These are phyloP conservation scores for Tipula confusa DNA, from an alignment of 2,888 invertebrate genomes.

Conservation along the genomic window DNA sequence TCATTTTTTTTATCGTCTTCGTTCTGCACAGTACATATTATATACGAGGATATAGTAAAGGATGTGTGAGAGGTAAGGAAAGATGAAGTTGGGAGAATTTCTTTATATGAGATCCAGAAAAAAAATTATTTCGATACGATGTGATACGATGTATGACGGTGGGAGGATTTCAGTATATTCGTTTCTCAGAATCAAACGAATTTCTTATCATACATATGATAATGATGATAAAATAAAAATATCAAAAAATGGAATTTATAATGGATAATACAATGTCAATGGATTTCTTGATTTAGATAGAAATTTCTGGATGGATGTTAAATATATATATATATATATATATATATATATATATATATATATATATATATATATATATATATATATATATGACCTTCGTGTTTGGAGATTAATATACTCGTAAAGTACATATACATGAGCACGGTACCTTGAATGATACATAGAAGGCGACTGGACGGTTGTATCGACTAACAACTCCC, in stretches of 20 bases:
- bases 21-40: background rate
- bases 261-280: constrained; percentile 1
- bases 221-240: background rate
- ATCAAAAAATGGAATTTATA: background rate
- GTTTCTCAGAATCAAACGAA: background rate
- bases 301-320: background rate
- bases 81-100: background rate
- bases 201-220: background rate
- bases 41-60: background rate
- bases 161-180: background rate
- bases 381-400: no score
- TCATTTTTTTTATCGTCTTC: background rate
- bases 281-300: constrained; percentile 4
- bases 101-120: background rate
- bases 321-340: no score
- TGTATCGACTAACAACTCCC: no score
- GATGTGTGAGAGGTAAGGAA: background rate
- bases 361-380: no score
- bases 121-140: background rate
- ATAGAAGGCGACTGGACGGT: no score
- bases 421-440: no score
- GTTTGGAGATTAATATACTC: no score
- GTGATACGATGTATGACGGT: background rate
- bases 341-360: no score
- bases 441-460: no score